Percentiles rank a stretch among this genome's conserved stretches.
Evolutionary conservation across 2,797 vertebrate genomes (phyloP).

Genomic region (Peromyscus eremicus): DNA sequence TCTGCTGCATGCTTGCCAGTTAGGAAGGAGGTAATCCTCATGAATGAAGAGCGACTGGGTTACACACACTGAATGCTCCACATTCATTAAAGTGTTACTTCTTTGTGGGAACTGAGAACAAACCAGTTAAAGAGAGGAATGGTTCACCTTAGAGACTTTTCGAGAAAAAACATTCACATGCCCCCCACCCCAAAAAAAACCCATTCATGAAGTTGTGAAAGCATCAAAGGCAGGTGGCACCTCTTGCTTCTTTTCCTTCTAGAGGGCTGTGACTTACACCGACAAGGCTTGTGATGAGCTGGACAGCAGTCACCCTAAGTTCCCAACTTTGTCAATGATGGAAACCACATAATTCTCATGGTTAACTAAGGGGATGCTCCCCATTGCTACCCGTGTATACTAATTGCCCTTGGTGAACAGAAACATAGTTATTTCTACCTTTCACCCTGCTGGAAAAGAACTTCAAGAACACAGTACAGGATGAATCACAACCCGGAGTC

Average conservation of each 20-base stretch:
- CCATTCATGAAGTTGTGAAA: constrained; percentile 52
- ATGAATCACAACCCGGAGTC: background rate
- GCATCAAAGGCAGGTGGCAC: background rate
- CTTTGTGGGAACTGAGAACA: background rate
- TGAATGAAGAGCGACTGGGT: background rate
- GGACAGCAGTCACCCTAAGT: constrained; percentile 12
- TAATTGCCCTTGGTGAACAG: background rate
- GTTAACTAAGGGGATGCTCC: background rate
- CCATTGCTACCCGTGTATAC: background rate
- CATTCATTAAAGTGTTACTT: constrained; percentile 20
- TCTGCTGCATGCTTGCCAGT: background rate
- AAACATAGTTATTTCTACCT: background rate
- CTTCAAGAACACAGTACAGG: background rate
- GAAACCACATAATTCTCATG: background rate
- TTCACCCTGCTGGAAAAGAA: background rate
- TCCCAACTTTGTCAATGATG: constrained; percentile 32
- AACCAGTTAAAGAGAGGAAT: background rate
- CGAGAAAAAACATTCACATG: constrained; percentile 16
- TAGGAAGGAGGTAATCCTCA: background rate
- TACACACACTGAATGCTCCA: background rate
- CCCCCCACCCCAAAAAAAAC: background rate
- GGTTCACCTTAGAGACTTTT: background rate
- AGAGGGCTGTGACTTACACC: background rate
- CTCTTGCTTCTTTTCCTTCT: constrained; percentile 51
- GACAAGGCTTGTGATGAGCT: background rate